These are phyloP conservation scores for Lithophane socia DNA, from an alignment of 2,888 invertebrate genomes.

Conservation along the genomic window DNA sequence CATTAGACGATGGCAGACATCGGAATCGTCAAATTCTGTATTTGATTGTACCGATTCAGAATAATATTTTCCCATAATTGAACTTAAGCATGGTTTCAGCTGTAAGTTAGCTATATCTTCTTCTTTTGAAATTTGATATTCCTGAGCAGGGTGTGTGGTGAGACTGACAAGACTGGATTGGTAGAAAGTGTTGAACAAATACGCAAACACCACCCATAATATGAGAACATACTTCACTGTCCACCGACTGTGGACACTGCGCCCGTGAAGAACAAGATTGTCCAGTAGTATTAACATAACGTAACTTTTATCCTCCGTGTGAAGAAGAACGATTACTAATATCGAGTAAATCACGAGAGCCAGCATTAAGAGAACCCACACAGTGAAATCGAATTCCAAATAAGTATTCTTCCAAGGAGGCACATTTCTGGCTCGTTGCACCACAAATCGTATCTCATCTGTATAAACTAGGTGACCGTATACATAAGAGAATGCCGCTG, in stretches of 20 bases:
- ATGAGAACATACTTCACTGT: conserved; percentile 65
- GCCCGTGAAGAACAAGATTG: conserved; percentile 47
- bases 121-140: conserved; percentile 61
- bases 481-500: conserved; percentile 48
- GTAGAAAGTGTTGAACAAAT: conserved; percentile 67
- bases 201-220: conserved; percentile 76
- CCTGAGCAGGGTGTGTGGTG: conserved; percentile 62
- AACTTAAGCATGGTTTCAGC: conserved; percentile 56
- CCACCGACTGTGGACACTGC: conserved; percentile 34
- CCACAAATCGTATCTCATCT: conserved; percentile 58
- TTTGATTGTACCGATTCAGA: conserved; percentile 48
- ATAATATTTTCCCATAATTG: conserved; percentile 59
- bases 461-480: conserved; percentile 50
- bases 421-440: conserved; percentile 34
- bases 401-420: conserved; percentile 63
- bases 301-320: conserved; percentile 43
- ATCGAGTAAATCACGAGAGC: conserved; percentile 43
- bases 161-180: conserved; percentile 70
- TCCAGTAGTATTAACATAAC: conserved; percentile 46
- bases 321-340: conserved; percentile 43
- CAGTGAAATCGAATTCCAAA: conserved; percentile 55
- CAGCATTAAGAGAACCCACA: conserved; percentile 60
- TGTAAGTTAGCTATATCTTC: conserved; percentile 43
- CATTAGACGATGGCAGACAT: conserved; percentile 57
- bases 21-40: conserved; percentile 1